Evolutionary conservation across 53 echinoderm and acorn worm species (phyloP).

Genomic region (Apostichopus leukothele): DNA sequence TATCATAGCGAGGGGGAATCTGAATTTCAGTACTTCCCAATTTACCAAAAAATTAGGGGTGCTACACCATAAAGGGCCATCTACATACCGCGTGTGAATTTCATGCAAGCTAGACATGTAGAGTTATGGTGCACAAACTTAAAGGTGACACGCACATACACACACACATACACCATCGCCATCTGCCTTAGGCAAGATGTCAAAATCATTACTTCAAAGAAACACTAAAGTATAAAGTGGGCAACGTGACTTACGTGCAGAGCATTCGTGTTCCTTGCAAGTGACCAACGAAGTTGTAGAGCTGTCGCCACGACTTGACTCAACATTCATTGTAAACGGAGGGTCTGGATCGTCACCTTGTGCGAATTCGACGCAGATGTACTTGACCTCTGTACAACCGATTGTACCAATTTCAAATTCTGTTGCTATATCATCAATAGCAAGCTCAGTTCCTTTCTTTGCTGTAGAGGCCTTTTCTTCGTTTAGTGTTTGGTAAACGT

Average conservation of each 20-base stretch:
- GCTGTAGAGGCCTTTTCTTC: not conserved
- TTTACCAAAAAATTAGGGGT: too few relatives aligned
- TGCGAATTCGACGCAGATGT: constrained; percentile 40
- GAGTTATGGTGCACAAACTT: too few relatives aligned
- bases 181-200: too few relatives aligned
- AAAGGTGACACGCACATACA: too few relatives aligned
- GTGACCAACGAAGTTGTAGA: not conserved
- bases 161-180: too few relatives aligned
- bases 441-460: not conserved
- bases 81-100: too few relatives aligned
- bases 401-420: constrained; percentile 32
- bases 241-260: constrained; percentile 19
- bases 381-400: constrained; percentile 20
- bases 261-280: constrained; percentile 26
- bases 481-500: constrained; percentile 4
- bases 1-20: too few relatives aligned
- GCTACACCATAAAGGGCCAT: too few relatives aligned
- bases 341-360: constrained; percentile 31
- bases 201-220: too few relatives aligned
- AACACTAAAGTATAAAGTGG: too few relatives aligned
- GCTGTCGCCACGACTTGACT: not conserved
- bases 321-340: constrained; percentile 32
- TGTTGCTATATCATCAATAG: not conserved
- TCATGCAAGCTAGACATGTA: too few relatives aligned
- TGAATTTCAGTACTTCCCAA: too few relatives aligned